These are phyloP conservation scores for Urophycis tenuis DNA, from an alignment of 2,797 vertebrate genomes.

Conservation along the genomic window DNA sequence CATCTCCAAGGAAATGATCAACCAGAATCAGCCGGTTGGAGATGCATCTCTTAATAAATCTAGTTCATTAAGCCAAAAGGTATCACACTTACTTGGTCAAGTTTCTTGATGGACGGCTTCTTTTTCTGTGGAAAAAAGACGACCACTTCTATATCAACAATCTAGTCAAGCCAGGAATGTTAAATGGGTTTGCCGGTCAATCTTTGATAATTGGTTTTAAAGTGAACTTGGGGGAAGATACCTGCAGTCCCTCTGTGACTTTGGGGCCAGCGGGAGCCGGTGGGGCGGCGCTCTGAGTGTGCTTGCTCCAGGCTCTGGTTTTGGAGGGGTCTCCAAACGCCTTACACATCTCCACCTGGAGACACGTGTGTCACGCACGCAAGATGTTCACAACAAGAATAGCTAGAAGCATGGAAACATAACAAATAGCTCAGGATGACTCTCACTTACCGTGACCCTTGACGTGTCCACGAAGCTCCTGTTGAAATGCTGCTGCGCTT, in stretches of 20 bases:
- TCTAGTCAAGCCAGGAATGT: neutral
- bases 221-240: conserved; percentile 17
- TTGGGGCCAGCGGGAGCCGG: conserved; percentile 30
- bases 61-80: neutral
- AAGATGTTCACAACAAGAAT: neutral
- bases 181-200: neutral
- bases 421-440: neutral
- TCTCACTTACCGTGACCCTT: conserved; percentile 73
- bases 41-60: neutral
- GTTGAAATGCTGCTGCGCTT: conserved; percentile 80
- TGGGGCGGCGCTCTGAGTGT: conserved; percentile 64
- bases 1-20: neutral
- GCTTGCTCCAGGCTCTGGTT: conserved; percentile 88
- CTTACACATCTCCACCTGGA: conserved; percentile 89
- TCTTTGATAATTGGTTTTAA: neutral
- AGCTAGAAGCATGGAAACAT: neutral
- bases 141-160: neutral
- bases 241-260: conserved; percentile 42
- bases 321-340: conserved; percentile 89
- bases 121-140: conserved; percentile 56
- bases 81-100: conserved; percentile 74
- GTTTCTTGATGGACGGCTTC: conserved; percentile 37
- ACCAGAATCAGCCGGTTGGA: neutral
- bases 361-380: neutral
- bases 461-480: conserved; percentile 89